Percentiles rank a stretch among this genome's conserved stretches.
phyloP scores from a whole-genome alignment of 2,888 invertebrate species.

The Cylloceria caligata region DNA sequence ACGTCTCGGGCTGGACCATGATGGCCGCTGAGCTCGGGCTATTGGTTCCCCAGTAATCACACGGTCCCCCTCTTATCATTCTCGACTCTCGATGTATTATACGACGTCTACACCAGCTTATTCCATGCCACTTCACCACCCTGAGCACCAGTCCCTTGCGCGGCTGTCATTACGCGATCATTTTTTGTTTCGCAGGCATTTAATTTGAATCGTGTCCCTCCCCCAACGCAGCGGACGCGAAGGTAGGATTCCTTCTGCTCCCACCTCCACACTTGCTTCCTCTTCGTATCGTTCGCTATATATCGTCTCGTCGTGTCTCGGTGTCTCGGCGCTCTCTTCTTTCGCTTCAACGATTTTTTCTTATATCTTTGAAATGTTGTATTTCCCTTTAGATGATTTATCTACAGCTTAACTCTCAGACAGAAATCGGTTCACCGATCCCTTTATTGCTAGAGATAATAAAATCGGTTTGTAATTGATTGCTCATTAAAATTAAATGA shows the following conservation, averaged over 20 bases:
- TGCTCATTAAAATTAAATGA: background rate
- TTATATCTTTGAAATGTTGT: background rate
- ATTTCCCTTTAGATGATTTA: background rate
- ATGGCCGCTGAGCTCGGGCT: slow-evolving; percentile 83
- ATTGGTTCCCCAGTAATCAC: slow-evolving; percentile 84
- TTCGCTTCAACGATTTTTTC: slow-evolving; percentile 14
- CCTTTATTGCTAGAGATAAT: background rate
- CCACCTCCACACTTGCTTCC: slow-evolving; percentile 11
- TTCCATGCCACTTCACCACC: slow-evolving; percentile 52
- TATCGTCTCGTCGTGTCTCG: slow-evolving; percentile 7
- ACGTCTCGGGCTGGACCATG: slow-evolving; percentile 84
- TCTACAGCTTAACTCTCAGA: background rate
- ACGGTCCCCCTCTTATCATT: slow-evolving; percentile 77
- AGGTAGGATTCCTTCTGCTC: slow-evolving; percentile 17
- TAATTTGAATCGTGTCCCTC: slow-evolving; percentile 80
- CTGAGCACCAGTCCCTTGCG: slow-evolving; percentile 68
- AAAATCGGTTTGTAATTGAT: background rate
- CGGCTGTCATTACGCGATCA: slow-evolving; percentile 82
- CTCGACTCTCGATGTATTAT: slow-evolving; percentile 62
- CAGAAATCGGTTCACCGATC: background rate
- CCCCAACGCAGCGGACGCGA: slow-evolving; percentile 60
- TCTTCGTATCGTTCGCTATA: background rate
- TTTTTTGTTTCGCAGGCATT: slow-evolving; percentile 81
- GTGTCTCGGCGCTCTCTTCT: slow-evolving; percentile 29
- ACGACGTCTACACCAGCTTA: slow-evolving; percentile 50